phyloP scores from a whole-genome alignment of 1,140 invertebrate genomes.

The Caenorhabditis inopinata region DNA sequence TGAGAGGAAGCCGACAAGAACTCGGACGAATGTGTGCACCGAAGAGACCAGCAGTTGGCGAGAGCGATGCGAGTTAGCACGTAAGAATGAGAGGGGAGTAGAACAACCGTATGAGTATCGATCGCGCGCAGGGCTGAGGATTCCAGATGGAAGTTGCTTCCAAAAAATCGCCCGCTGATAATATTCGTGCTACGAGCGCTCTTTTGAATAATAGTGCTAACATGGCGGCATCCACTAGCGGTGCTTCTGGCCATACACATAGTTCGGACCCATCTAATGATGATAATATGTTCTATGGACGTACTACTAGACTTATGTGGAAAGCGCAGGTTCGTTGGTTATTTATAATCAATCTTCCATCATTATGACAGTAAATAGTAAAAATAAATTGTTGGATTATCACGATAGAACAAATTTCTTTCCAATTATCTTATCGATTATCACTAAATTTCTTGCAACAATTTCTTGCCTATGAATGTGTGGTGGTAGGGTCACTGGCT shows the following conservation, averaged over 20 bases:
- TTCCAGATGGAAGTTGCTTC: neutral
- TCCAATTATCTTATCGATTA: too few relatives aligned
- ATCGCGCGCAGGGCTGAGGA: neutral
- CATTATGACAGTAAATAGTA: too few relatives aligned
- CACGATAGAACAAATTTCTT: too few relatives aligned
- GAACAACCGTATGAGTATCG: neutral
- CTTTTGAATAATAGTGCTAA: neutral
- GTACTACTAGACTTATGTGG: slow-evolving; percentile 18
- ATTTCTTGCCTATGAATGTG: too few relatives aligned
- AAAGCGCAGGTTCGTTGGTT: slow-evolving; percentile 7
- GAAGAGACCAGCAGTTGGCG: too few relatives aligned
- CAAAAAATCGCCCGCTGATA: neutral
- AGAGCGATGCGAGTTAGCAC: too few relatives aligned
- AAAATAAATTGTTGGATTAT: too few relatives aligned
- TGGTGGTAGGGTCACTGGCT: too few relatives aligned
- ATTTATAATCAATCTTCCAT: neutral
- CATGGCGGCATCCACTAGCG: neutral
- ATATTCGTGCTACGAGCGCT: neutral
- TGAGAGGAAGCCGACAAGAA: too few relatives aligned
- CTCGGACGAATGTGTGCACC: too few relatives aligned
- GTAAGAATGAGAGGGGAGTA: neutral
- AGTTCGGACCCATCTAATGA: neutral
- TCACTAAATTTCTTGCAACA: too few relatives aligned
- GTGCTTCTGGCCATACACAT: neutral
- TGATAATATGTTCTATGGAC: neutral